Evolutionary conservation across 2,888 invertebrate genomes (phyloP), one percentile per base, ranked within the genome.

Genomic region (Lasius platythorax): DNA sequence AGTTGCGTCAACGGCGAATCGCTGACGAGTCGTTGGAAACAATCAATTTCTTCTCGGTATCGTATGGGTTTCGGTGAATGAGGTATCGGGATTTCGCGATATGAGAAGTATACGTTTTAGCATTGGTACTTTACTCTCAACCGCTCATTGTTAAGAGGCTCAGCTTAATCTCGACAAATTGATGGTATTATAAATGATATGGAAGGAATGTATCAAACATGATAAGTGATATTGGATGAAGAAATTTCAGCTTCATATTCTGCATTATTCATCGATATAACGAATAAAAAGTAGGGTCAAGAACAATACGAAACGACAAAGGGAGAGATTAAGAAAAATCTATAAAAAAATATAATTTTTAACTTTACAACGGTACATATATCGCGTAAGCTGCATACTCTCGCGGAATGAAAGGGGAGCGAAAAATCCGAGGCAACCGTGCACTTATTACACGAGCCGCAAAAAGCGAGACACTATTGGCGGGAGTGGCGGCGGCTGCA

Each of bases 391-490:
- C 11, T 6, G 8, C n/a, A 4, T 43, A 37, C 67, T 79, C 23
- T 66, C 40, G 58, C 11, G 72, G 40, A 37, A 50, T 30, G 43
- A 61, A 70, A 86, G 79, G n/a, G 58, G 46, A 58, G 58, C 12
- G 61, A 73, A 81, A 82, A 63, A 81, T 82, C 30, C n/a, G 61
- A 15, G 72, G 30, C 61, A 56, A 50, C 40, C 40, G 64, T 61
- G 61, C 33, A 58, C 30, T 78, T 82, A 84, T 87, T 85, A 86
- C 37, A 74, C 53, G 79, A 18, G 63, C 40, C 64, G 82, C 66
- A 85, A 87, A 82, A 87, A 82, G 23, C 56, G 56, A 64, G 67
- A 50, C 63, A 67, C 61, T 86, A 82, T 82, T 78, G 74, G 50
- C 40, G 43, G 50, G 75, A 43, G 58, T 33, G 46, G 33, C 30